Percentiles rank a stretch among this genome's conserved stretches.
These are phyloP conservation scores for Drosophila orena DNA, from an alignment of 1,140 invertebrate species.

Conservation along the genomic window DNA sequence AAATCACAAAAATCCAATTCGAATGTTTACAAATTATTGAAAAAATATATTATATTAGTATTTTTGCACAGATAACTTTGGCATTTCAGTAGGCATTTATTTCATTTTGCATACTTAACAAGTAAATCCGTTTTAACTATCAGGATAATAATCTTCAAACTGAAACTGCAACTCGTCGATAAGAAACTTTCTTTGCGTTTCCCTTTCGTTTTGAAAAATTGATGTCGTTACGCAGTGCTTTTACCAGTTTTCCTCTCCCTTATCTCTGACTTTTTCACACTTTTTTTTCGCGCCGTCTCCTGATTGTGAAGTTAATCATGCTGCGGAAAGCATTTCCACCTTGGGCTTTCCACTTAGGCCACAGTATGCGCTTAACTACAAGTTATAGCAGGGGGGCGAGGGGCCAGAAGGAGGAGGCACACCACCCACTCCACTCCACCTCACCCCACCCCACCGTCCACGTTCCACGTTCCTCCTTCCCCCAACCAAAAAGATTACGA, in stretches of 20 bases:
- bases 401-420: conserved; percentile 20
- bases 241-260: conserved; percentile 7
- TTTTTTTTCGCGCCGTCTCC: conserved; percentile 6
- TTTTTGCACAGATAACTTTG: neutral
- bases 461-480: neutral
- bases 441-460: neutral
- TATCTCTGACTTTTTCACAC: conserved; percentile 6
- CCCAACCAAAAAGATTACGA: neutral
- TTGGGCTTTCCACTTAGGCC: conserved; percentile 10
- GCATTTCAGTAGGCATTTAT: no score
- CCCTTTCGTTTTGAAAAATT: conserved; percentile 3
- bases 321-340: conserved; percentile 19
- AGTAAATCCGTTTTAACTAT: neutral
- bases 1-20: conserved; percentile 2
- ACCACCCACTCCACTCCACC: neutral
- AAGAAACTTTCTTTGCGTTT: neutral
- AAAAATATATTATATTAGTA: conserved; percentile 1
- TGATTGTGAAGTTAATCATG: conserved; percentile 21
- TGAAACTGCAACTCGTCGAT: neutral
- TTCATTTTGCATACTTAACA: no score
- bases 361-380: conserved; percentile 16
- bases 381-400: conserved; percentile 4
- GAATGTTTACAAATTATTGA: conserved; percentile 5
- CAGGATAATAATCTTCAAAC: neutral
- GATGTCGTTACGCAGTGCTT: conserved; percentile 27